phyloP scores from a whole-genome alignment of 2,113 vertebrate species.

The Pleuronectes platessa region DNA sequence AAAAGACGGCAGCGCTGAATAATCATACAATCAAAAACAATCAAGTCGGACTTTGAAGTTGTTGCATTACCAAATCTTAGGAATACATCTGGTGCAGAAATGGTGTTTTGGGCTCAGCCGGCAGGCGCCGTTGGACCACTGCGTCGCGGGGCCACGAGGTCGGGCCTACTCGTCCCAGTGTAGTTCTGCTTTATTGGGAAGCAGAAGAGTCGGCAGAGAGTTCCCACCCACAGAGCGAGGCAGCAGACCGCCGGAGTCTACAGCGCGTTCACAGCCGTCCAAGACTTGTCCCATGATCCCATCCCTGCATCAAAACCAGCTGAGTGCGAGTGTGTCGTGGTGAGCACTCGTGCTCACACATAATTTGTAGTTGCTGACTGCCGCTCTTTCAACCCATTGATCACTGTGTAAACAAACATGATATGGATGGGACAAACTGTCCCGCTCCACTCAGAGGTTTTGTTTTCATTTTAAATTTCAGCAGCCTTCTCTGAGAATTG shows the following conservation, averaged over 20 bases:
- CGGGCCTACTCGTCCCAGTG: conserved; percentile 59
- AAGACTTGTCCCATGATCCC: conserved; percentile 71
- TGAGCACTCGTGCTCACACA: conserved; percentile 70
- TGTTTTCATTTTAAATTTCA: not conserved
- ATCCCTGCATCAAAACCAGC: conserved; percentile 76
- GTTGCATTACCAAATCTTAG: conserved; percentile 78
- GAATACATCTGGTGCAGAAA: conserved; percentile 80
- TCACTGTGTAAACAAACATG: conserved; percentile 66
- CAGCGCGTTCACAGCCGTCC: conserved; percentile 67
- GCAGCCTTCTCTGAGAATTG: not conserved
- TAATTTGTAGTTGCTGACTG: conserved; percentile 65
- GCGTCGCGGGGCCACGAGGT: conserved; percentile 67
- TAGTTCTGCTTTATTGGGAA: conserved; percentile 55
- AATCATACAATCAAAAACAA: conserved; percentile 87
- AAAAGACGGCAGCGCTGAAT: conserved; percentile 83
- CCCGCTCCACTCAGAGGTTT: conserved; percentile 1
- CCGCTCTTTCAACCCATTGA: conserved; percentile 59
- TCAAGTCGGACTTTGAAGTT: conserved; percentile 83
- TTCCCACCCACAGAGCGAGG: conserved; percentile 78
- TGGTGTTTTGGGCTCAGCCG: conserved; percentile 74
- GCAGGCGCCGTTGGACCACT: conserved; percentile 80
- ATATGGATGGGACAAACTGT: conserved; percentile 35
- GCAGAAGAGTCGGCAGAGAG: conserved; percentile 63
- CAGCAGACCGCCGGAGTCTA: conserved; percentile 55
- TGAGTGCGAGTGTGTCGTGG: conserved; percentile 64